Percentiles rank a stretch among this genome's conserved stretches.
These are phyloP conservation scores for Thymallus thymallus DNA, from an alignment of 2,113 vertebrate species.

Conservation along the genomic window DNA sequence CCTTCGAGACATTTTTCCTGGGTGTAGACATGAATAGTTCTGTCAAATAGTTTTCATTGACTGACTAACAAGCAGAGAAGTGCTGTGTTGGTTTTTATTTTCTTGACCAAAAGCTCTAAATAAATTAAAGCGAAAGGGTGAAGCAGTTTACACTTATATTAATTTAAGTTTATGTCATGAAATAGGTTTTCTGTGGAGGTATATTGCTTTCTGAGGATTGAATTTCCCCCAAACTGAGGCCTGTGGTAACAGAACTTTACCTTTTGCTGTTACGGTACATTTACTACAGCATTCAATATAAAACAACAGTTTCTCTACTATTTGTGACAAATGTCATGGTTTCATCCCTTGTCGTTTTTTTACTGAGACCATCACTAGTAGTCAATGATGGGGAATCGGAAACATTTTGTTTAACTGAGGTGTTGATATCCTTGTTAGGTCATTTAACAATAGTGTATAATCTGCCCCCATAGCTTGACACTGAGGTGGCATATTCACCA, in stretches of 20 bases:
- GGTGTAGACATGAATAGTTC: conserved; percentile 8
- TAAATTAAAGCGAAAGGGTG: too few relatives aligned
- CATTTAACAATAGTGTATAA: conserved; percentile 39
- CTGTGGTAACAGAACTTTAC: too few relatives aligned
- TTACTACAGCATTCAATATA: too few relatives aligned
- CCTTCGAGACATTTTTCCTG: background rate
- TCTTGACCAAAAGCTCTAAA: too few relatives aligned
- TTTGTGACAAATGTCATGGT: background rate
- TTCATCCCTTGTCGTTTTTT: conserved; percentile 6
- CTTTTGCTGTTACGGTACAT: too few relatives aligned
- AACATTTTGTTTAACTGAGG: conserved; percentile 17
- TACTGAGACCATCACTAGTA: background rate
- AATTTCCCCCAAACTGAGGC: too few relatives aligned
- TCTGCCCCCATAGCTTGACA: conserved; percentile 30
- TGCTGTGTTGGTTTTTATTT: too few relatives aligned
- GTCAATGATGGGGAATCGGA: background rate
- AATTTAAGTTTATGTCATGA: too few relatives aligned
- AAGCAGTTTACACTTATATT: too few relatives aligned
- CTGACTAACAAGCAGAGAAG: background rate
- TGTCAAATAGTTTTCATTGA: conserved; percentile 9
- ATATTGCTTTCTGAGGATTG: too few relatives aligned
- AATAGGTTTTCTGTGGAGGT: too few relatives aligned
- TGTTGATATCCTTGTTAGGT: conserved; percentile 20
- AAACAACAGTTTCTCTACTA: too few relatives aligned
- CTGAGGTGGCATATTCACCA: conserved; percentile 16